phyloP scores from a whole-genome alignment of 2,797 vertebrate genomes.

The Rhinatrema bivittatum region DNA sequence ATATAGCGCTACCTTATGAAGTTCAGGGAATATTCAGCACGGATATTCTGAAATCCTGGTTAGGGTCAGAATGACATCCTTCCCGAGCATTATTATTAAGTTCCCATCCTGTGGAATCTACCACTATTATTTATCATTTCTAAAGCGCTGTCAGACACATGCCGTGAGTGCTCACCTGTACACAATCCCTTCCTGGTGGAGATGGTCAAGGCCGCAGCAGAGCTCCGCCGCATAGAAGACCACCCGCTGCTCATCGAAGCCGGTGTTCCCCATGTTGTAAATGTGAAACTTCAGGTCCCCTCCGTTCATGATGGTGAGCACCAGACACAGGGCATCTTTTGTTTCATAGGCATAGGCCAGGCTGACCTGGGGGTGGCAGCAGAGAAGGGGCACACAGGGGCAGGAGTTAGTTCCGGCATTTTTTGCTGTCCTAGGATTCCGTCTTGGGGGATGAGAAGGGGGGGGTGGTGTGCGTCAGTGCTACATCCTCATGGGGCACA shows the following conservation, averaged over 20 bases:
- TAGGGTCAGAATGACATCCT: too few species aligned
- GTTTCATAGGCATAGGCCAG: slow-evolving; percentile 77
- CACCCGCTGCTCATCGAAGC: slow-evolving; percentile 52
- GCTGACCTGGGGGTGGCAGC: slow-evolving; percentile 69
- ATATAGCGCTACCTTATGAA: too few species aligned
- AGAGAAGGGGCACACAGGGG: too few species aligned
- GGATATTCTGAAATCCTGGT: too few species aligned
- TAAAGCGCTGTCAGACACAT: too few species aligned
- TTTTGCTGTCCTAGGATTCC: not conserved
- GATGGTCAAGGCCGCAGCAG: slow-evolving; percentile 71
- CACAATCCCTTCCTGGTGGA: slow-evolving; percentile 65
- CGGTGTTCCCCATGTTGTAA: slow-evolving; percentile 62
- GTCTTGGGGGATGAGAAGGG: too few species aligned
- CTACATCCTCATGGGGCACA: too few species aligned
- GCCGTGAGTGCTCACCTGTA: slow-evolving; percentile 78
- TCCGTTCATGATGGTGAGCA: slow-evolving; percentile 77
- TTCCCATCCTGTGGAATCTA: not conserved
- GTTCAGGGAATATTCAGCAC: too few species aligned
- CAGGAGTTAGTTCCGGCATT: too few species aligned
- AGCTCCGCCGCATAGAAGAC: slow-evolving; percentile 75
- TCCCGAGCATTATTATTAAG: not conserved
- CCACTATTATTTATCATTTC: too few species aligned
- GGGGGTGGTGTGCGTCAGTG: too few species aligned
- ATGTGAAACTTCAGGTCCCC: slow-evolving; percentile 79
- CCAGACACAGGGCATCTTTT: slow-evolving; percentile 71